Evolutionary conservation across 2,113 vertebrate species (phyloP).

Genomic region (Zosterops borbonicus): DNA sequence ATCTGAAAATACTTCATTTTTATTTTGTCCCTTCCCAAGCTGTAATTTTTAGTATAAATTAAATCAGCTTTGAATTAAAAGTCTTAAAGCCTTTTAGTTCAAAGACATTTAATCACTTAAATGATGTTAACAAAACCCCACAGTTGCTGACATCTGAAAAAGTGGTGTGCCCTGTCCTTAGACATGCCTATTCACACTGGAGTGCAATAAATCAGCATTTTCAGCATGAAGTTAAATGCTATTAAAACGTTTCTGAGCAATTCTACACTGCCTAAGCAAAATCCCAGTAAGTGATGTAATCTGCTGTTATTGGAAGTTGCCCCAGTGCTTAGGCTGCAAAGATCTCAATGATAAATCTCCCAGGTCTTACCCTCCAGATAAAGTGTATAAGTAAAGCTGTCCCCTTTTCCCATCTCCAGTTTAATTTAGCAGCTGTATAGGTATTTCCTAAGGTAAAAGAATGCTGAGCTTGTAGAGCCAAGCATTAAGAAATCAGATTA

Average conservation of each 20-base stretch:
- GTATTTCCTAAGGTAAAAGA: not conserved
- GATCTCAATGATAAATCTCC: not conserved
- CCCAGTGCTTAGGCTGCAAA: not conserved
- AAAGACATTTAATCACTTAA: not conserved
- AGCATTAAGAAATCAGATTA: not conserved
- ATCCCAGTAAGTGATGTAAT: not conserved
- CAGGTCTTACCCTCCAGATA: not conserved
- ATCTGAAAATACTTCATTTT: not conserved
- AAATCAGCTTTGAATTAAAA: not conserved
- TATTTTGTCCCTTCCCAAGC: not conserved
- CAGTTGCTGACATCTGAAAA: not conserved
- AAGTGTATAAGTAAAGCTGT: not conserved
- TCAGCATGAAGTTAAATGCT: not conserved
- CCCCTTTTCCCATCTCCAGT: not conserved
- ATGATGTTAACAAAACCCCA: not conserved
- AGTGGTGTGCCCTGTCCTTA: not conserved
- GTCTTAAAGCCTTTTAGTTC: not conserved
- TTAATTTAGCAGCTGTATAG: not conserved
- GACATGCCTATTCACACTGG: not conserved
- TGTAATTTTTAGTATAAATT: not conserved
- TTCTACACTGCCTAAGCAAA: not conserved
- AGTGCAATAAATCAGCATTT: constrained; percentile 18
- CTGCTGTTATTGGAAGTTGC: not conserved
- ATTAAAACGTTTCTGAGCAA: not conserved
- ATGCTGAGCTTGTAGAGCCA: not conserved